Evolutionary conservation across 2,113 vertebrate genomes (phyloP).

Genomic region (Leuciscus idus): DNA sequence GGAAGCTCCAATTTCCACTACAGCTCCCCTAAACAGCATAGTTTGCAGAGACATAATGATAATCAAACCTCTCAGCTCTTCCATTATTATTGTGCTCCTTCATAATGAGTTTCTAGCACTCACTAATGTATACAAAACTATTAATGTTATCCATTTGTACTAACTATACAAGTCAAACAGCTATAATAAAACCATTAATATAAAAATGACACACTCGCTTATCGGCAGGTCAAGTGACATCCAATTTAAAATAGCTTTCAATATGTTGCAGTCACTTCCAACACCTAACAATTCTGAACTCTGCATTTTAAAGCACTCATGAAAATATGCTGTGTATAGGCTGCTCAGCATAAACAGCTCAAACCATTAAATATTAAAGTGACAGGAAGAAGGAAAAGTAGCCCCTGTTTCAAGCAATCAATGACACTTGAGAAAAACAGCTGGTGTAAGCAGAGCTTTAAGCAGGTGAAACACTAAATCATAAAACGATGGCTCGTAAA

Average conservation of each 20-base stretch:
- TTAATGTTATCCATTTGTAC: background rate
- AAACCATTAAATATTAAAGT: conserved; percentile 25
- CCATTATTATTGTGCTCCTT: background rate
- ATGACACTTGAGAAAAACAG: background rate
- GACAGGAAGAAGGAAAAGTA: conserved; percentile 15
- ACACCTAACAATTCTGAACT: conserved; percentile 9
- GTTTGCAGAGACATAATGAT: background rate
- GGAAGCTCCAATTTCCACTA: background rate
- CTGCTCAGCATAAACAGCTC: background rate
- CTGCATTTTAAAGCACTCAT: background rate
- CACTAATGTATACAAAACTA: background rate
- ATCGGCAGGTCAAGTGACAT: background rate
- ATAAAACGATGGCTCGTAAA: conserved; percentile 9
- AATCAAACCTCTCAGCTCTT: background rate
- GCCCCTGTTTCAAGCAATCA: conserved; percentile 13
- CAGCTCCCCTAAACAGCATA: background rate
- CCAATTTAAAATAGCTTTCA: background rate
- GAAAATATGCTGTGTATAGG: background rate
- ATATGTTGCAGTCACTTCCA: conserved; percentile 1
- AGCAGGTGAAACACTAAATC: conserved; percentile 12
- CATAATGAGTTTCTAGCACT: background rate
- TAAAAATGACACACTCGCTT: background rate
- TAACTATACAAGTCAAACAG: background rate
- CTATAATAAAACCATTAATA: background rate
- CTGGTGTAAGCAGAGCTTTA: conserved; percentile 28